Conservation (phyloP, 2,113 vertebrate species). For the Crotalus helleri region DNA sequence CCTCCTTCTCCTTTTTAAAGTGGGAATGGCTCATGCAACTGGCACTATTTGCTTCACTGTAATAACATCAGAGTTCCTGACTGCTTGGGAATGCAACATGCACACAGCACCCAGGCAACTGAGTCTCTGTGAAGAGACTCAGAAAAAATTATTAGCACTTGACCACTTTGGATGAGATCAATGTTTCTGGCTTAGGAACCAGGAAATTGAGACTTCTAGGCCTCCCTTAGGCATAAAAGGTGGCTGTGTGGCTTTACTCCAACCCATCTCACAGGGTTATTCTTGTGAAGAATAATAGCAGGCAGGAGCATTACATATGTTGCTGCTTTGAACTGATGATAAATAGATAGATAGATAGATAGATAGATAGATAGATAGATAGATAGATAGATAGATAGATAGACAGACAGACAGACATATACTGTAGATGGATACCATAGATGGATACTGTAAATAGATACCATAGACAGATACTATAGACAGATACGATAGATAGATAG, state of each 20-base stretch:
- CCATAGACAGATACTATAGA: too few species aligned
- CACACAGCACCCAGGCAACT: neutral
- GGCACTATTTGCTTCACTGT: neutral
- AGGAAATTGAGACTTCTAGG: neutral
- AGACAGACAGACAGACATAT: too few species aligned
- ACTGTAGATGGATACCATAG: too few species aligned
- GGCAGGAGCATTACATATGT: neutral
- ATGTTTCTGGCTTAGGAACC: neutral
- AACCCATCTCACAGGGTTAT: too few species aligned
- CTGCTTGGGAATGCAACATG: neutral
- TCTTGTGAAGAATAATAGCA: neutral
- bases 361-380: too few species aligned
- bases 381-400: too few species aligned
- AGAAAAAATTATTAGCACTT: neutral
- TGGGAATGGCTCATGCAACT: neutral
- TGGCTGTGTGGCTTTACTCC: neutral
- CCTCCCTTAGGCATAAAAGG: neutral
- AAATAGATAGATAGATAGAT: too few species aligned
- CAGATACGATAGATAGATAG: too few species aligned
- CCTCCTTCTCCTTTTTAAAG: neutral
- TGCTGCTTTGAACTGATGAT: neutral
- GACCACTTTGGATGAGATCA: neutral
- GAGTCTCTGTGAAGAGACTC: neutral
- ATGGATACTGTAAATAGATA: too few species aligned
- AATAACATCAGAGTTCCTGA: neutral